Evolutionary conservation across 2,113 vertebrate genomes (phyloP), one percentile per base, ranked within the genome.

Genomic region (Trematomus loennbergii): DNA sequence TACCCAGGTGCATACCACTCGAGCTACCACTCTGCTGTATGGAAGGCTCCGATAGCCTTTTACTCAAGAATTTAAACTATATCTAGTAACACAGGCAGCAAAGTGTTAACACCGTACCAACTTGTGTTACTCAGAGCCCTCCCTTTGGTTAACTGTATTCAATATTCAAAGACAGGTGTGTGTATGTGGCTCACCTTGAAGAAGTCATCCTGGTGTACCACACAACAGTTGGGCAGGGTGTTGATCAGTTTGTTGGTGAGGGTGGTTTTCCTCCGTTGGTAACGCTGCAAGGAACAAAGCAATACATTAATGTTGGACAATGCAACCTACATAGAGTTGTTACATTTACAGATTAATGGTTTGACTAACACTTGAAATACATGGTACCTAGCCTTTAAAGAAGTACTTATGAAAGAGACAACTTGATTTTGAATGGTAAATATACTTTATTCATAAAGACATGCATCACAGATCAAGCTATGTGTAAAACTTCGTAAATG

Each of bases 211-310:
- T 98, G 98, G 75, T 98, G 97, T 33, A 98, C 96, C 53, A 98
- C 96, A 17, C 97, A 98, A 92, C 97, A 98, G 95, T 97, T 98
- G 87, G 97, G 96, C 87, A 99, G 92, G 20, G 79, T 91, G 81
- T 89, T 94, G 73, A 91, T 92, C 59, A 98, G 91, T 25, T 77
- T 76, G 83, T 95, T 90, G 52, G 97, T 97, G 85, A 98, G 95
- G 50, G 98, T 99, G 68, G 97, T 99, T 90, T 98, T 99, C 61
- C 97, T 45, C 97, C 96, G 2, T 98, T 99, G 78, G 98, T 99
- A 36, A 97, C 94, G 22, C 97, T 99, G 88, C 0, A 60, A 0
- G 8, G 17, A 22, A 45, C 72, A 81, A 68, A 80, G 54, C 7
- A 74, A 43, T 40, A 55, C 58, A 76, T 69, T 40, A 18, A 76